These are phyloP conservation scores for Tachypleus tridentatus DNA, from an alignment of 1,140 invertebrate species.

Conservation along the genomic window DNA sequence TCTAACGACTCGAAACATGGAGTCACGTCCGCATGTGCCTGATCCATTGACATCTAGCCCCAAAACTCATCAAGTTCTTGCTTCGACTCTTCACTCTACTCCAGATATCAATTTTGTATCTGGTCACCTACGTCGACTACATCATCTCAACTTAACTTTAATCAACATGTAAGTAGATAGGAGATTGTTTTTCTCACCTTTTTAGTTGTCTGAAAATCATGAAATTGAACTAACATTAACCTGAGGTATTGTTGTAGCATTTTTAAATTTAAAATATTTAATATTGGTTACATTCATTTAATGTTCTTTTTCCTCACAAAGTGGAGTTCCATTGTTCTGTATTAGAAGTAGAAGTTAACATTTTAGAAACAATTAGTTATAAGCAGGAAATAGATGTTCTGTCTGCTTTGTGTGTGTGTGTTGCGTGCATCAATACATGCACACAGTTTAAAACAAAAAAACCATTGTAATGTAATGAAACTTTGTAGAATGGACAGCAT, in stretches of 20 bases:
- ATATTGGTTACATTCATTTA: neutral
- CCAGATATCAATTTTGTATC: neutral
- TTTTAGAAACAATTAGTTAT: neutral
- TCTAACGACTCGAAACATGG: neutral
- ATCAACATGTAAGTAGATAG: slow-evolving; percentile 1
- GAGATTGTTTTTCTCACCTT: neutral
- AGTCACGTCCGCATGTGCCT: neutral
- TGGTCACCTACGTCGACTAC: neutral
- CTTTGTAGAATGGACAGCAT: too few species aligned
- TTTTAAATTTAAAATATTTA: too few species aligned
- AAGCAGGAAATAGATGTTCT: too few species aligned
- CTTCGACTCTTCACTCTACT: too few species aligned
- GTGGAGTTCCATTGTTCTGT: neutral
- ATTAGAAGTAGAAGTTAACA: neutral
- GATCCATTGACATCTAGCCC: neutral
- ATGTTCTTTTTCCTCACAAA: neutral
- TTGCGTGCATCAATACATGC: too few species aligned
- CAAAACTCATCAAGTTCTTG: neutral
- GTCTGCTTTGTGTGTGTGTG: too few species aligned
- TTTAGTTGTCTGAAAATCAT: too few species aligned
- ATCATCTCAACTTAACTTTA: slow-evolving; percentile 1
- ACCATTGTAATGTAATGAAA: too few species aligned
- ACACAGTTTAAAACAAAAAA: too few species aligned
- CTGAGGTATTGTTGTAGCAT: too few species aligned
- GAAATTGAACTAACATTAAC: too few species aligned